phyloP scores from a whole-genome alignment of 2,888 invertebrate species.

The Harpagoxenus sublaevis region DNA sequence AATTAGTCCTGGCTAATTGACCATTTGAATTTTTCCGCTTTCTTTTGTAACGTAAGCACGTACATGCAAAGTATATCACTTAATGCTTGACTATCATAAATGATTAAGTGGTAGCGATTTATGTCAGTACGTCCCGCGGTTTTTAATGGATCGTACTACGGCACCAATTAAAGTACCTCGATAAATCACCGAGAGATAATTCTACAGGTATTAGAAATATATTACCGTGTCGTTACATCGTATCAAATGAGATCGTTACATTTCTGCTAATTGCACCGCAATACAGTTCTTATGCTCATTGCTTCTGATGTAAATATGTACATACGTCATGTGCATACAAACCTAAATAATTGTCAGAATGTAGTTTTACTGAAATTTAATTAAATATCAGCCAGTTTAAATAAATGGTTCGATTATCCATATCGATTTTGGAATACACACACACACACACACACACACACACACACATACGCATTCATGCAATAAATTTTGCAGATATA shows the following conservation, averaged over 20 bases:
- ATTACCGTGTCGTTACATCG: constrained; percentile 52
- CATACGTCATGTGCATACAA: background rate
- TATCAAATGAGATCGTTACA: constrained; percentile 38
- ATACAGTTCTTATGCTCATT: constrained; percentile 19
- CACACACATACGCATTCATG: background rate
- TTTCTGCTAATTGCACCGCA: constrained; percentile 25
- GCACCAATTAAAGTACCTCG: constrained; percentile 48
- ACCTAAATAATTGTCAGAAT: background rate
- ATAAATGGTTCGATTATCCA: constrained; percentile 3
- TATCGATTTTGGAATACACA: background rate
- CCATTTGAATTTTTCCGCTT: constrained; percentile 22
- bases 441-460: no score
- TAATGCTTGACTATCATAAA: constrained; percentile 35
- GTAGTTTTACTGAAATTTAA: background rate
- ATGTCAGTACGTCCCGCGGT: constrained; percentile 42
- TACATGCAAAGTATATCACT: constrained; percentile 16
- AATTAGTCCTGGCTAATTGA: constrained; percentile 38
- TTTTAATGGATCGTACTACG: constrained; percentile 43
- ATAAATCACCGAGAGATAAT: constrained; percentile 52
- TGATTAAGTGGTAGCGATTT: constrained; percentile 51
- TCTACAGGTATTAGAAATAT: constrained; percentile 43
- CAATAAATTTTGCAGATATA: constrained; percentile 1
- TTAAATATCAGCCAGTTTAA: constrained; percentile 10
- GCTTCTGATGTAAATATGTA: background rate
- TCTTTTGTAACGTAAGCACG: constrained; percentile 6